Percentiles rank a stretch among this genome's conserved stretches.
phyloP scores from a whole-genome alignment of 2,888 invertebrate genomes.

The Argyresthia goedartella region DNA sequence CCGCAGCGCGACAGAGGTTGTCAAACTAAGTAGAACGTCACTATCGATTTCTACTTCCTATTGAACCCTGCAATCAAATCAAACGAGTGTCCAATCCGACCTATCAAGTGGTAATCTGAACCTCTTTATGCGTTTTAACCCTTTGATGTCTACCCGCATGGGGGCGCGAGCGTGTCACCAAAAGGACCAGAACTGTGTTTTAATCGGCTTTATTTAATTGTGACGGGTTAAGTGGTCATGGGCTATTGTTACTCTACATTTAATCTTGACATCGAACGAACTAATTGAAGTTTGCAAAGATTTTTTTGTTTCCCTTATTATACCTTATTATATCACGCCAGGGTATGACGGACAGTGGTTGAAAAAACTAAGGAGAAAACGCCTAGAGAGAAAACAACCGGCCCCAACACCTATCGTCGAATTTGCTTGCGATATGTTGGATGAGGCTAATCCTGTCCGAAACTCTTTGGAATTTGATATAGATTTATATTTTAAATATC shows the following conservation, averaged over 20 bases:
- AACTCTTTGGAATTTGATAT: too few relatives aligned
- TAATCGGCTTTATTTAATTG: slow-evolving; percentile 3
- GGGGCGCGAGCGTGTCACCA: slow-evolving; percentile 4
- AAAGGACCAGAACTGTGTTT: neutral
- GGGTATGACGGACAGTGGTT: too few relatives aligned
- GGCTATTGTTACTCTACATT: neutral
- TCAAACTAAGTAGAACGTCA: too few relatives aligned
- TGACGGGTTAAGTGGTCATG: slow-evolving; percentile 4
- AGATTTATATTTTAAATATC: too few relatives aligned
- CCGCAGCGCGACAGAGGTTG: too few relatives aligned
- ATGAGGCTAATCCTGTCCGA: too few relatives aligned
- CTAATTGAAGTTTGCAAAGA: neutral
- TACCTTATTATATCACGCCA: too few relatives aligned
- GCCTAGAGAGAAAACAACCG: too few relatives aligned
- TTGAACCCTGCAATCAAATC: slow-evolving; percentile 30
- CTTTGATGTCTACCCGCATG: slow-evolving; percentile 14
- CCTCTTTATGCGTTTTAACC: slow-evolving; percentile 14
- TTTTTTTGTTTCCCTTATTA: neutral
- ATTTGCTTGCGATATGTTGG: too few relatives aligned
- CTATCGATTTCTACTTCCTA: too few relatives aligned
- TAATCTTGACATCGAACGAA: neutral
- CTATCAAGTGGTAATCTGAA: slow-evolving; percentile 35
- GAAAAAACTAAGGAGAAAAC: too few relatives aligned
- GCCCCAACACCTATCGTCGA: too few relatives aligned
- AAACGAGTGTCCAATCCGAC: slow-evolving; percentile 25